Conservation (phyloP, 2,113 vertebrate genomes). For the Gambusia affinis region DNA sequence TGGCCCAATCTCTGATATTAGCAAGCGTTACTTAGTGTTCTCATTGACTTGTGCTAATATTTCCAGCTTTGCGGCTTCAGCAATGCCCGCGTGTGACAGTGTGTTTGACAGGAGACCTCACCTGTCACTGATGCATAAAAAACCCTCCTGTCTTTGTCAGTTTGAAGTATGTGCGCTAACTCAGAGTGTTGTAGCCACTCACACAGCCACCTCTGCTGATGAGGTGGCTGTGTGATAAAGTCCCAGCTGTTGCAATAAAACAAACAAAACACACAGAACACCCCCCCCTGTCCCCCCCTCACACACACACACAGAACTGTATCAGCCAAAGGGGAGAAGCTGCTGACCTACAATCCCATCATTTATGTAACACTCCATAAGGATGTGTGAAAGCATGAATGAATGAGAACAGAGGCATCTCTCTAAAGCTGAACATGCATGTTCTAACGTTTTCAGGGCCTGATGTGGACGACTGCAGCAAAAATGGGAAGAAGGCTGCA, state of each 20-base stretch:
- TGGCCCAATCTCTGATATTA: constrained; percentile 43
- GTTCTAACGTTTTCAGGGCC: constrained; percentile 72
- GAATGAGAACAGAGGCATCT: not conserved
- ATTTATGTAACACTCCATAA: not conserved
- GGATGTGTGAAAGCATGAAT: not conserved
- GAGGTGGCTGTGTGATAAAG: not conserved
- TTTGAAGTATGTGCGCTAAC: too few species aligned
- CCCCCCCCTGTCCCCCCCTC: too few species aligned
- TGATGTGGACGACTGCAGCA: constrained; percentile 86
- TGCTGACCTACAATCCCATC: not conserved
- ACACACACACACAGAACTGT: too few species aligned
- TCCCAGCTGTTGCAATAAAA: not conserved
- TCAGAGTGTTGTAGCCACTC: too few species aligned
- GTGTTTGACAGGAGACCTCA: too few species aligned
- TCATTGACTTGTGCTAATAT: not conserved
- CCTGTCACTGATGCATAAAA: not conserved
- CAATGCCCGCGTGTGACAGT: too few species aligned
- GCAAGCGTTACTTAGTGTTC: constrained; percentile 33
- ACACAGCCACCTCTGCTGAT: too few species aligned
- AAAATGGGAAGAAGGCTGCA: constrained; percentile 85
- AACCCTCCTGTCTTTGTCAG: not conserved
- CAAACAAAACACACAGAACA: too few species aligned
- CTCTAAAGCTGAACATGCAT: not conserved
- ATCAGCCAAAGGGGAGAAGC: not conserved
- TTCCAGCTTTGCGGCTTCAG: too few species aligned